These are phyloP conservation scores for Lepidurus arcticus DNA, from an alignment of 1,140 invertebrate genomes.

Conservation along the genomic window DNA sequence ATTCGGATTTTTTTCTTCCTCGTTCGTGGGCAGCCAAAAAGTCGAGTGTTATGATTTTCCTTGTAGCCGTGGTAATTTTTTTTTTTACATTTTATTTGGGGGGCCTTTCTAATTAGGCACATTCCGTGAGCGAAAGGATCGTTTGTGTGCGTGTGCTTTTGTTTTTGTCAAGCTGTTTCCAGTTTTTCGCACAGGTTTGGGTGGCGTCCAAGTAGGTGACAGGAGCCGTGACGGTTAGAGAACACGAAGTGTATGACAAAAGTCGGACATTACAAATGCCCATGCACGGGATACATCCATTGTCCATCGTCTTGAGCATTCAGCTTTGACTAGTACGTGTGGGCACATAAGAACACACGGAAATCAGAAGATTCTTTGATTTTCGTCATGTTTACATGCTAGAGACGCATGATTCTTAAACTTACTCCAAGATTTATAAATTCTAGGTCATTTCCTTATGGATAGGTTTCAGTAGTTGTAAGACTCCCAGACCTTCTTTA, in stretches of 20 bases:
- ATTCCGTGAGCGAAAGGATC: not conserved
- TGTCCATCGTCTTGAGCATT: not conserved
- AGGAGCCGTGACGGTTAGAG: not conserved
- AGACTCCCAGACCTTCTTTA: no score
- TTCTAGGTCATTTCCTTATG: no score
- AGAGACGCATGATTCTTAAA: no score
- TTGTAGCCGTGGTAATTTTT: not conserved
- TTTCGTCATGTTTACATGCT: no score
- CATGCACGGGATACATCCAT: constrained; percentile 14
- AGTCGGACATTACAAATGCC: constrained; percentile 21
- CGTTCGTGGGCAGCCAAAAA: not conserved
- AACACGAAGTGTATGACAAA: constrained; percentile 2
- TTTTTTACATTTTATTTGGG: not conserved
- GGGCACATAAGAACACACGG: not conserved
- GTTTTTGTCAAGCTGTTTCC: not conserved
- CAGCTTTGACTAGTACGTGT: not conserved
- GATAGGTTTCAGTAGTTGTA: no score
- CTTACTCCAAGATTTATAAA: no score
- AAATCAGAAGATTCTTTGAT: not conserved
- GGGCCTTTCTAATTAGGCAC: not conserved
- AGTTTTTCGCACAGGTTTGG: constrained; percentile 15
- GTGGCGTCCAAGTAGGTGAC: not conserved
- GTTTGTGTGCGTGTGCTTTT: not conserved
- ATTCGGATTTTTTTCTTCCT: not conserved
- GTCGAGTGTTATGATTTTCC: not conserved